Evolutionary conservation across 2,797 vertebrate species (phyloP), one percentile per base, ranked within the genome.

Genomic region (Peromyscus attwateri): DNA sequence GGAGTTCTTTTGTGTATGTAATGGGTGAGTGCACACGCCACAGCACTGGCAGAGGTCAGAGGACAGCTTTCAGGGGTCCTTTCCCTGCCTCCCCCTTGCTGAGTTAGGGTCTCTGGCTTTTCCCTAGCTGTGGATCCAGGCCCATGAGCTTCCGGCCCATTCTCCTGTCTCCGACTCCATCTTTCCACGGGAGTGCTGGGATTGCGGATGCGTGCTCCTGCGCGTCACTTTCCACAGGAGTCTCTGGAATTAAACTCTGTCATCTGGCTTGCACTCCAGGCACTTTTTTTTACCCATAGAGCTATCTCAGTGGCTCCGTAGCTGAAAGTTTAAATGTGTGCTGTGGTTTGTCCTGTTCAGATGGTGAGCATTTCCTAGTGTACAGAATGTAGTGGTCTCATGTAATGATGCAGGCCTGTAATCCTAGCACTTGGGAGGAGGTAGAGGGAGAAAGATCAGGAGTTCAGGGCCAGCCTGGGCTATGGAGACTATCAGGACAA

Each of bases 211-310:
- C 34, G 9, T 21, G 43, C 66, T 70, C 13, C 9, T n/a, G 40
- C 3, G 1, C 17, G 46, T 12, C 31, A 17, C 34, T 17, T 71
- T 27, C 27, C 37, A 37, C 21, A 52, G 12, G 66, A 25, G 34
- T 70, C 84, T 70, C 84, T 68, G 83, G 83, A 85, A n/a, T 49
- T 52, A n/a, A 25, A 80, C 55, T 66, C 40, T 80, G 68, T 49
- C 37, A 5, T 73, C 27, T 57, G 13, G 31, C 57, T 17, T 49
- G 21, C 4, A 55, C 2, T 34, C 46, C 3, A 40, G 4, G 62
- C 1, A 23, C 25, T 79, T 73, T 9, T 9, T 40, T 34, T 66
- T 71, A 29, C 27, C 46, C 62, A 23, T 11, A 31, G 25, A 80
- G 46, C 62, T 4, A 6, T 10, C 3, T 13, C n/a, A 6, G 6